Base-by-base conservation (phyloP, 1,140 invertebrate genomes). In the Drosophila tsacasi region DNA sequence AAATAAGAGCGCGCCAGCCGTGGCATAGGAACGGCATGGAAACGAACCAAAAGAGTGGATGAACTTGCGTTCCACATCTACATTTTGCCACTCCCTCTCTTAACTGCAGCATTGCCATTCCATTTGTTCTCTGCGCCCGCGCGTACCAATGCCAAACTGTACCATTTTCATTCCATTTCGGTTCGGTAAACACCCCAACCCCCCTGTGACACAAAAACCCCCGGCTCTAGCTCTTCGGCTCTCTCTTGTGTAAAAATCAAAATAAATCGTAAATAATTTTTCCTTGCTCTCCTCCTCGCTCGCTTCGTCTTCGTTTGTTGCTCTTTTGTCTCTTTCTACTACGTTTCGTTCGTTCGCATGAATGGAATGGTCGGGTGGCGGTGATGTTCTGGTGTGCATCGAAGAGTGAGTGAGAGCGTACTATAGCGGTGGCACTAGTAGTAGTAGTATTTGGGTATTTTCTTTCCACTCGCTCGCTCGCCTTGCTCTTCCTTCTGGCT, bases 201-300 rank as follows among this genome's bases (percentile, higher is more conserved):
- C 81, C 52, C 85, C 81, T 72, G 58, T 90, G 85, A 90, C 85
- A 90, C 76, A 73, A 82, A 90, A 85, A 76, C 79, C 79, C 68
- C 67, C 15, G 57, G 23, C 27, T 15, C 15, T 27, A 19, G 30
- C 19, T 52, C 25, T 23, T 49, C 5, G 21, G 21, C 8, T 52
- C 64, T 32, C 35, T 61, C 12, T 54, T 64, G 77, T 64, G 66
- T 65, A 72, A 79, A 80, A 83, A 90, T 90, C 85, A 90, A 90
- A 90, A 90, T 90, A 90, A 90, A 90, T 90, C 85, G 85, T 90
- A 90, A 90, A 90, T 90, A 90, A 90, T 90, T 90, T 90, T 87
- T 83, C 82, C 75, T 50, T 52, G 67, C 21, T 61, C 25, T 27
- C 15, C 30, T 35, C 19, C 15, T 39, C 17, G 35, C 21, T 39